These are phyloP conservation scores for Leptobrachium ailaonicum DNA, from an alignment of 2,113 vertebrate species.

Conservation along the genomic window DNA sequence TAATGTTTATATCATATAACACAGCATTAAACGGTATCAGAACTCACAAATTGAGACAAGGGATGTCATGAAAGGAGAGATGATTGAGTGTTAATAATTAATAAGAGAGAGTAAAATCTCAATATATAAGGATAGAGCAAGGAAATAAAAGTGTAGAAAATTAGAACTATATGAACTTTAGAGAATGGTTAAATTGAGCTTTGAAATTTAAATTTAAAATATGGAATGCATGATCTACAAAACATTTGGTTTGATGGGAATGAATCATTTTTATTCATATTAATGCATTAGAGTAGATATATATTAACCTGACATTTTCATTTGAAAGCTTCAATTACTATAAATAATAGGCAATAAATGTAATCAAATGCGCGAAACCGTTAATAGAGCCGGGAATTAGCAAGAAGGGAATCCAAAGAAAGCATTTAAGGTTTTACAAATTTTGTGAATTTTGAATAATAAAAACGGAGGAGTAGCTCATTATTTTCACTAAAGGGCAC, in stretches of 20 bases:
- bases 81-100: too few relatives aligned
- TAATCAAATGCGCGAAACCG: conserved; percentile 32
- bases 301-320: conserved; percentile 41
- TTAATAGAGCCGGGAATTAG: conserved; percentile 17
- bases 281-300: conserved; percentile 18
- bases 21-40: too few relatives aligned
- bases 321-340: conserved; percentile 29
- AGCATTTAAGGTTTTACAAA: background rate
- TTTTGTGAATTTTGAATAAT: background rate
- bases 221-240: background rate
- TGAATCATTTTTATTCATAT: conserved; percentile 31
- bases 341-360: conserved; percentile 38
- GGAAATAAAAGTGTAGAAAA: too few relatives aligned
- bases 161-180: too few relatives aligned
- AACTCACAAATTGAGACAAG: too few relatives aligned
- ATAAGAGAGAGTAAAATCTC: too few relatives aligned
- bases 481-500: conserved; percentile 20
- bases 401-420: conserved; percentile 2
- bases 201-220: background rate
- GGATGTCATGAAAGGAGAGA: too few relatives aligned
- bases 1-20: too few relatives aligned
- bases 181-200: background rate
- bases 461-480: background rate
- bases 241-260: background rate
- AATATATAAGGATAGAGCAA: too few relatives aligned